Evolutionary conservation across 2,113 vertebrate species (phyloP).

Genomic region (Setophaga petechia): DNA sequence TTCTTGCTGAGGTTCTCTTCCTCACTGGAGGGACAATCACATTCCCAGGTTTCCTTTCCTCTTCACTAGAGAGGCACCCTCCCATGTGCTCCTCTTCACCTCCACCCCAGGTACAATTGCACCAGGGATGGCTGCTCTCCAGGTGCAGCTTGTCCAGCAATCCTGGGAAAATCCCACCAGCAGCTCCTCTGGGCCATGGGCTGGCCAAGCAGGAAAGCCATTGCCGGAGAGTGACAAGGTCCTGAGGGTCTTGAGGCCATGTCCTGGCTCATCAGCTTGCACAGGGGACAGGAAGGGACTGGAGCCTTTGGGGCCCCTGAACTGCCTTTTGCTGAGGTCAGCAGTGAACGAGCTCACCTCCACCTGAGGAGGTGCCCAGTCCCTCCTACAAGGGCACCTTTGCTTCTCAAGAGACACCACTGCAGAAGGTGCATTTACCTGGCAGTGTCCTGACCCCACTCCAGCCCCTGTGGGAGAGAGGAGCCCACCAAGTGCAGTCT

Average conservation of each 20-base stretch:
- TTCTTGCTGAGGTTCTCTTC: background rate
- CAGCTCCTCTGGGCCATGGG: background rate
- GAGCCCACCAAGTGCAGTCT: too few species aligned
- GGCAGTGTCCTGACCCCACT: fast-evolving
- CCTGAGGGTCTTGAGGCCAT: background rate
- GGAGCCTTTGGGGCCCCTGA: background rate
- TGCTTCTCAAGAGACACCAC: background rate
- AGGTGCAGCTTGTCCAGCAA: background rate
- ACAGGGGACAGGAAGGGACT: background rate
- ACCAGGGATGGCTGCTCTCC: background rate
- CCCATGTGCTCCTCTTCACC: background rate
- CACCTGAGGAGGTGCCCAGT: background rate
- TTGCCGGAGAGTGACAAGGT: background rate
- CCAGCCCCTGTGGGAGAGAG: background rate
- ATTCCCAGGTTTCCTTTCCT: background rate
- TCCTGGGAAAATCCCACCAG: background rate
- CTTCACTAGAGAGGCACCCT: background rate
- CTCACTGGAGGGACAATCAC: background rate
- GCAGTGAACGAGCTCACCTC: background rate
- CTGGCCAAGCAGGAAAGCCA: background rate
- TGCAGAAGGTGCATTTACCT: background rate
- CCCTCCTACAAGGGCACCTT: background rate
- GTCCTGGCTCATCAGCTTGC: background rate
- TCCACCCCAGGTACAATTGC: fast-evolving
- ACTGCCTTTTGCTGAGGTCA: background rate